Evolutionary conservation across 1,140 invertebrate species (phyloP), one percentile per base, ranked within the genome.

Genomic region (Lasioglossum albipes): DNA sequence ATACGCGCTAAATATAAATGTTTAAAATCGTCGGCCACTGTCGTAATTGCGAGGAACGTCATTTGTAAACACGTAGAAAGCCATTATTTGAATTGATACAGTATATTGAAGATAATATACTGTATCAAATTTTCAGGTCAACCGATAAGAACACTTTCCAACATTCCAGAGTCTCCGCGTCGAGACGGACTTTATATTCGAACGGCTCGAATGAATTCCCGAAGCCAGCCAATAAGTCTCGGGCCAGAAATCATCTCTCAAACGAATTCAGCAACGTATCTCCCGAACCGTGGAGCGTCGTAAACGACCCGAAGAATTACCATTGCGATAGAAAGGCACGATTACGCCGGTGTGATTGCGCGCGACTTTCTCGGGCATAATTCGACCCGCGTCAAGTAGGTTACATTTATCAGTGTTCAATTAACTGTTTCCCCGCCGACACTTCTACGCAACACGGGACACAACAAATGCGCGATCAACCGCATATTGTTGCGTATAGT

Each of bases 311-410:
- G 54, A 31, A 54, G 61, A 76, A 45, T 49, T 57, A 76, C 18
- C 65, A 31, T 22, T 16, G 20, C 65, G 65, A 76, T 69, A 69
- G 65, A 76, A 76, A 76, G 75, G 75, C 66, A 18, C 20, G 65
- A 76, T 69, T 76, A 49, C n/a, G 13, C 66, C n/a, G 4, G 42
- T 45, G 66, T 68, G 49, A 68, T 68, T 42, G n/a, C 20, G 66
- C 31, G 16, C 31, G 36, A 69, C 52, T 76, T 76, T 69, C 65
- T 59, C 65, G 75, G 66, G 22, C 57, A 62, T 68, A 69, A 76
- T 76, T 76, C 75, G 66, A 57, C 6, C 36, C 65, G 52, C 42
- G 74, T 76, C 49, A 75, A 75, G 64, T 67, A 31, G 45, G 27
- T 41, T 45, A 12, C 65, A 49, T 76, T 76, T 69, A 61, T 76